These are phyloP conservation scores for Antechinus flavipes DNA, from an alignment of 2,113 vertebrate genomes.

Conservation along the genomic window DNA sequence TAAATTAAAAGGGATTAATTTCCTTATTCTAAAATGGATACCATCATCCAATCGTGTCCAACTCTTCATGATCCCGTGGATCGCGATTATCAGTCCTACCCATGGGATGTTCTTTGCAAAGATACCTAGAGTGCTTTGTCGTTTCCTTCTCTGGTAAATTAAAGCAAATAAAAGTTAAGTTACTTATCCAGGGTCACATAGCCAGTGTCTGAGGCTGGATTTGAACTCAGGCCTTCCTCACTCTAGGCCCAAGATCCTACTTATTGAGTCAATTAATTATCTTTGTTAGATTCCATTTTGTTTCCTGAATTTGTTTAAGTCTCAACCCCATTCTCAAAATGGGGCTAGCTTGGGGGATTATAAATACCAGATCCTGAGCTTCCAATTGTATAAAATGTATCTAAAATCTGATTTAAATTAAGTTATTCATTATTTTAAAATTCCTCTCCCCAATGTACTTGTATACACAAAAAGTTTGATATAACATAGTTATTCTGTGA, in stretches of 20 bases:
- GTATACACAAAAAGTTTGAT: slow-evolving; percentile 31
- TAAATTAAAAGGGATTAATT: not conserved
- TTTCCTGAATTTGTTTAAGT: not conserved
- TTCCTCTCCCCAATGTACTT: slow-evolving; percentile 44
- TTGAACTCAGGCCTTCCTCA: not conserved
- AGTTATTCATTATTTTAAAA: slow-evolving; percentile 13
- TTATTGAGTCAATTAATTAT: not conserved
- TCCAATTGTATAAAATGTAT: not conserved
- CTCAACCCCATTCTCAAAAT: not conserved
- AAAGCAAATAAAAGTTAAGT: not conserved
- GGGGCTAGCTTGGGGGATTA: not conserved
- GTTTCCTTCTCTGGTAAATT: not conserved
- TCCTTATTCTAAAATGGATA: not conserved
- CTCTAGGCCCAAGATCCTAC: not conserved
- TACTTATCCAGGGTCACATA: not conserved
- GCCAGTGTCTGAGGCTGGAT: not conserved
- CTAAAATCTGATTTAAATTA: slow-evolving; percentile 31
- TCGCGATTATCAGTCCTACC: not conserved
- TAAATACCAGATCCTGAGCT: slow-evolving; percentile 26
- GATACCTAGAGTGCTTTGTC: not conserved
- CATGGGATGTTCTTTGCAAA: not conserved
- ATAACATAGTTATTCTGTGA: slow-evolving; percentile 41
- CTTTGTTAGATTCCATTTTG: not conserved
- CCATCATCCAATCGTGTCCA: not conserved
- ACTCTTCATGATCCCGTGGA: not conserved